A percentile compares a stretch with the other conserved stretches of the same genome.
Conservation (phyloP, 2,797 vertebrate genomes). For the Melanotaenia pygmaea region DNA sequence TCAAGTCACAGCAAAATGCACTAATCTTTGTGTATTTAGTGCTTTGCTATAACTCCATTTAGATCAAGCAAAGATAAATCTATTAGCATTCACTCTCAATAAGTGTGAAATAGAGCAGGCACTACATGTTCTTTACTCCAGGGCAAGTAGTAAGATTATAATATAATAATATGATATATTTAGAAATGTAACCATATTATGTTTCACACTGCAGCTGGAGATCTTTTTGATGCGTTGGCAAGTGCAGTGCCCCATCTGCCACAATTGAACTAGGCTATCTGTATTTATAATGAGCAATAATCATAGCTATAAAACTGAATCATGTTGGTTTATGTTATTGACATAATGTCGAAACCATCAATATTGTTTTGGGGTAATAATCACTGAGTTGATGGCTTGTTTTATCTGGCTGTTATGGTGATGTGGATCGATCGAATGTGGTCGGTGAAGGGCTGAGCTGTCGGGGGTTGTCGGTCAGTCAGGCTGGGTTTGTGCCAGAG, state of each 20-base stretch:
- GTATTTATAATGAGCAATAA: slow-evolving; percentile 9
- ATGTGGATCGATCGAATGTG: no score
- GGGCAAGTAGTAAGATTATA: slow-evolving; percentile 27
- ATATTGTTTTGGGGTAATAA: no score
- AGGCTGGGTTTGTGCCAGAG: no score
- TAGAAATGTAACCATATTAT: slow-evolving; percentile 48
- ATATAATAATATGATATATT: background rate
- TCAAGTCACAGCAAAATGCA: slow-evolving; percentile 12
- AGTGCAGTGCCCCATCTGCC: slow-evolving; percentile 26
- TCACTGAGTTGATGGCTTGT: no score
- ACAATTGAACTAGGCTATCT: slow-evolving; percentile 1
- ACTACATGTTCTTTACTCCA: slow-evolving; percentile 54
- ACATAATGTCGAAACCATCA: background rate
- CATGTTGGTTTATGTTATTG: background rate
- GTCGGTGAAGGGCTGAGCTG: no score
- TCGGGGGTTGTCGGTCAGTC: no score
- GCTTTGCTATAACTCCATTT: slow-evolving; percentile 11
- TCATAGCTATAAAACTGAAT: slow-evolving; percentile 15
- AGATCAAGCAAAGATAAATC: slow-evolving; percentile 18
- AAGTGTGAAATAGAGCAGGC: slow-evolving; percentile 58
- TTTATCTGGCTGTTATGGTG: no score
- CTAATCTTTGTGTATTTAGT: background rate
- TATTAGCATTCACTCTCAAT: slow-evolving; percentile 52
- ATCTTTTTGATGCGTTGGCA: slow-evolving; percentile 36
- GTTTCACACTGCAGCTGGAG: slow-evolving; percentile 39